Conservation (phyloP, 2,888 invertebrate genomes). For the Epinotia nisella region DNA sequence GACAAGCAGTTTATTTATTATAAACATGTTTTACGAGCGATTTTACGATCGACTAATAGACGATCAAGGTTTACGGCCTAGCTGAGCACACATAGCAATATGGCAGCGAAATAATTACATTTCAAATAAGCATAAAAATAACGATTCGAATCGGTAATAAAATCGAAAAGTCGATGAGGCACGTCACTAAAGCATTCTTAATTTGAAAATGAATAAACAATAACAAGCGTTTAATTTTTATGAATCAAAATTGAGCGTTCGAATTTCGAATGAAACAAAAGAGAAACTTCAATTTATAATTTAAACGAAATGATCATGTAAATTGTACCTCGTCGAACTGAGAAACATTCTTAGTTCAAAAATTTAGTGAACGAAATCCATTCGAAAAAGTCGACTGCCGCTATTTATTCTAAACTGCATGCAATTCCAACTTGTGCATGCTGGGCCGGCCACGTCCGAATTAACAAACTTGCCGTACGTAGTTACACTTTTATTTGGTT, state of each 20-base stretch:
- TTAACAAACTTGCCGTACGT: slow-evolving; percentile 64
- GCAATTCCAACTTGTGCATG: slow-evolving; percentile 66
- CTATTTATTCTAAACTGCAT: slow-evolving; percentile 65
- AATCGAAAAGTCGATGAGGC: slow-evolving; percentile 20
- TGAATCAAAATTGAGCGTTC: not conserved
- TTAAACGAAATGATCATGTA: not conserved
- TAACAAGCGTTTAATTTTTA: slow-evolving; percentile 8
- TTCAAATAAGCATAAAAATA: slow-evolving; percentile 26
- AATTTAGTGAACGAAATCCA: slow-evolving; percentile 40
- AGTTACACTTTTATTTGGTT: slow-evolving; percentile 42
- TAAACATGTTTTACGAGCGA: slow-evolving; percentile 46
- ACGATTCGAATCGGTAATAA: slow-evolving; percentile 32
- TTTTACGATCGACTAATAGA: slow-evolving; percentile 47
- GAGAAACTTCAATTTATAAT: not conserved
- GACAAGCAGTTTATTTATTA: slow-evolving; percentile 43
- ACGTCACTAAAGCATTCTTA: slow-evolving; percentile 25
- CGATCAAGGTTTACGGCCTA: slow-evolving; percentile 44
- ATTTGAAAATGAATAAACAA: slow-evolving; percentile 9
- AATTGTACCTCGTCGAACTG: not conserved
- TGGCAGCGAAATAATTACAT: slow-evolving; percentile 37
- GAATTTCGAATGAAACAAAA: slow-evolving; percentile 3
- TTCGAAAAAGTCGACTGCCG: slow-evolving; percentile 46
- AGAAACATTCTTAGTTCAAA: slow-evolving; percentile 26
- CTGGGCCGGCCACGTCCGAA: slow-evolving; percentile 61
- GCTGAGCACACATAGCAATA: slow-evolving; percentile 32